Percentiles rank a stretch among this genome's conserved stretches.
phyloP scores from a whole-genome alignment of 2,113 vertebrate species.

The Himantopus leucocephalus region DNA sequence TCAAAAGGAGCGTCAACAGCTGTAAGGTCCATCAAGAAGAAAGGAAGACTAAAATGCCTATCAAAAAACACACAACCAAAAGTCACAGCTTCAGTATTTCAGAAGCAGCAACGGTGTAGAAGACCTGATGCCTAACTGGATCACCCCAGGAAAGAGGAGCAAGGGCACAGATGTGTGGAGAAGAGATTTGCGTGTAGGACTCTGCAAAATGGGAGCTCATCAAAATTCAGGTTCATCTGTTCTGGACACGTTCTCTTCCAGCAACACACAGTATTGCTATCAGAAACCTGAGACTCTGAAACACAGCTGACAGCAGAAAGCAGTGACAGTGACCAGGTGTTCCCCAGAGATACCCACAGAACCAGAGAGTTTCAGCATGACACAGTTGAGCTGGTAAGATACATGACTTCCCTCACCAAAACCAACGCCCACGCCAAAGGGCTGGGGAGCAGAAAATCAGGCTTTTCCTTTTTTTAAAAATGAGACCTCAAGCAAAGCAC shows the following conservation, averaged over 20 bases:
- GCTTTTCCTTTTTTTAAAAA: neutral
- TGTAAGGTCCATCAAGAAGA: neutral
- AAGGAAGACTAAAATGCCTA: neutral
- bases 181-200: neutral
- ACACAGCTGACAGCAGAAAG: neutral
- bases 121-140: neutral
- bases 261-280: neutral
- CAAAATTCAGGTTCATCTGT: neutral
- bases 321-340: neutral
- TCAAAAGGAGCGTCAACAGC: neutral
- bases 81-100: neutral
- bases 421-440: neutral
- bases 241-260: neutral
- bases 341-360: neutral
- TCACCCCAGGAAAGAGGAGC: neutral
- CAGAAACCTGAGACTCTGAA: neutral
- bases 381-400: neutral
- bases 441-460: neutral
- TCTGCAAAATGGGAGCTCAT: neutral
- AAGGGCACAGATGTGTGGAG: accelerated
- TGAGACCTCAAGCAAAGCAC: neutral
- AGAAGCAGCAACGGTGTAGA: neutral
- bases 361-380: accelerated
- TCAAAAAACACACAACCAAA: neutral
- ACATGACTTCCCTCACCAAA: neutral